A percentile compares a stretch with the other conserved stretches of the same genome.
phyloP scores from a whole-genome alignment of 1,140 invertebrate genomes.

The Zaprionus nigranus region DNA sequence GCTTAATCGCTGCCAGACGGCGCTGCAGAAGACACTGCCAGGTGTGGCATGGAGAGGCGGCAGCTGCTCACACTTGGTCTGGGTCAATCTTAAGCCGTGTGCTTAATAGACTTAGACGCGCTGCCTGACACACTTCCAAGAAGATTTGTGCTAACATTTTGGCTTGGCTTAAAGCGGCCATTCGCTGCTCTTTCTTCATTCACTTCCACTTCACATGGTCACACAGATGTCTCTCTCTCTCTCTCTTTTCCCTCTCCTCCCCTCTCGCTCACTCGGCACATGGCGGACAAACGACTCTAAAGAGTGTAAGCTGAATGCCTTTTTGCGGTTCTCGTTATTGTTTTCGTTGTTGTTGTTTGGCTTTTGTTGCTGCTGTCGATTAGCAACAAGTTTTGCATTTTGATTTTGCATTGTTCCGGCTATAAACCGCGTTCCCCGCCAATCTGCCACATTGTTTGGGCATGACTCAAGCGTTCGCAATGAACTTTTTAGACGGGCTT shows the following conservation, averaged over 20 bases:
- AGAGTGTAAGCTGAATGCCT: slow-evolving; percentile 49
- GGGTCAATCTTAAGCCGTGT: slow-evolving; percentile 69
- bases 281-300: slow-evolving; percentile 63
- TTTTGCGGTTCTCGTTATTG: slow-evolving; percentile 59
- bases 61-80: slow-evolving; percentile 27
- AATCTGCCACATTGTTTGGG: slow-evolving; percentile 56
- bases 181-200: slow-evolving; percentile 43
- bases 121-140: slow-evolving; percentile 46
- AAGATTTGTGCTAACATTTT: slow-evolving; percentile 48
- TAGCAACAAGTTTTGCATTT: slow-evolving; percentile 81
- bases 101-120: slow-evolving; percentile 49
- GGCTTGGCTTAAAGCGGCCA: slow-evolving; percentile 26
- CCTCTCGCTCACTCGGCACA: slow-evolving; percentile 29
- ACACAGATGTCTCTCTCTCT: background rate
- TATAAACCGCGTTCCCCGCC: slow-evolving; percentile 33
- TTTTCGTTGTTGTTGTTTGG: slow-evolving; percentile 27
- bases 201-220: slow-evolving; percentile 45
- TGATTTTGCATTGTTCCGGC: slow-evolving; percentile 49
- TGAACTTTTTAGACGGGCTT: slow-evolving; percentile 41
- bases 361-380: slow-evolving; percentile 29
- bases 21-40: background rate
- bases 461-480: slow-evolving; percentile 56
- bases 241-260: background rate
- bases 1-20: slow-evolving; percentile 51
- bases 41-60: slow-evolving; percentile 18